A percentile compares a stretch with the other conserved stretches of the same genome.
These are phyloP conservation scores for Dipus sagitta DNA, from an alignment of 2,797 vertebrate species.

Conservation along the genomic window DNA sequence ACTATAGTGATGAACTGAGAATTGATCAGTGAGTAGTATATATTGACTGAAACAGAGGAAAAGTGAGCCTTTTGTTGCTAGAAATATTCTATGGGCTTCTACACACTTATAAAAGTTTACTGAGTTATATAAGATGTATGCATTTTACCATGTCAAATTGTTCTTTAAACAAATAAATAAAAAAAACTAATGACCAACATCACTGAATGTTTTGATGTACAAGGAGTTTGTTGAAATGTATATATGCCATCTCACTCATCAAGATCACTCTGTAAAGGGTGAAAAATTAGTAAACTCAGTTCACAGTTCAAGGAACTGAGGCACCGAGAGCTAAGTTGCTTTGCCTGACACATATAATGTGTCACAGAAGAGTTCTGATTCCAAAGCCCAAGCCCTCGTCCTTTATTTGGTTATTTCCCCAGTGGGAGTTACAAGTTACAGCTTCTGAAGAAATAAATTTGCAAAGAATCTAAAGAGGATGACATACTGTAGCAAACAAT, in stretches of 20 bases:
- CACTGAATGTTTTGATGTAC: background rate
- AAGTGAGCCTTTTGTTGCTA: background rate
- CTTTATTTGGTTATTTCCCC: background rate
- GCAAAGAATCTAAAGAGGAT: background rate
- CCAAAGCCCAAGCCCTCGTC: background rate
- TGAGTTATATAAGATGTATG: background rate
- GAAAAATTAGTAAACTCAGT: background rate
- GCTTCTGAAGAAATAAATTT: background rate
- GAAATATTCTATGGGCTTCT: background rate
- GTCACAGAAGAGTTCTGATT: background rate
- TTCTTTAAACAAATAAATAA: background rate
- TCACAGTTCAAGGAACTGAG: background rate
- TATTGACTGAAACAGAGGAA: background rate
- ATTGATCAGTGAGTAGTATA: background rate
- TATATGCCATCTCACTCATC: background rate
- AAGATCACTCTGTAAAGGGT: background rate
- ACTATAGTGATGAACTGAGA: background rate
- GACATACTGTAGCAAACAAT: background rate
- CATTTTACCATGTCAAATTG: background rate
- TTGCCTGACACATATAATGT: too few relatives aligned
- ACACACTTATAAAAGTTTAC: background rate
- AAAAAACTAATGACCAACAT: constrained; percentile 1
- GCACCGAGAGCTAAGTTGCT: background rate
- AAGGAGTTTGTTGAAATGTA: background rate
- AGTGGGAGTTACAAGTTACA: background rate